Conservation (phyloP, 2,797 vertebrate species). For the Lateolabrax maculatus region DNA sequence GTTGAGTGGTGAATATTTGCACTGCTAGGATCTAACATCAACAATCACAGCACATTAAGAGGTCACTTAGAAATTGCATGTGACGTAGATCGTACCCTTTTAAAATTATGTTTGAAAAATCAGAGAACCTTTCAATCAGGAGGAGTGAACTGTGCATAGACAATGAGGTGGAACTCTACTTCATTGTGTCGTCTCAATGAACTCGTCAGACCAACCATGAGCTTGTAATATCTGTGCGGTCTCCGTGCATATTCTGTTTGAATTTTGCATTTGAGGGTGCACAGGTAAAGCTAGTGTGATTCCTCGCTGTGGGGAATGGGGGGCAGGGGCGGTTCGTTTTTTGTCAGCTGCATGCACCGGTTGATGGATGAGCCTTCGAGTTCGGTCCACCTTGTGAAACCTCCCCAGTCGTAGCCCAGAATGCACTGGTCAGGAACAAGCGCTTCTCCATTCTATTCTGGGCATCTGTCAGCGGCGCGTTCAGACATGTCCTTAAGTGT, state of each 20-base stretch:
- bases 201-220: constrained; percentile 13
- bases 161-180: not conserved
- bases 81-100: constrained; percentile 25
- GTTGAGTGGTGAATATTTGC: not conserved
- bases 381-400: constrained; percentile 58
- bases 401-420: constrained; percentile 54
- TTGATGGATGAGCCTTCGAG: constrained; percentile 78
- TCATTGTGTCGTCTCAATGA: constrained; percentile 19
- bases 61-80: constrained; percentile 10
- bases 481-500: constrained; percentile 57
- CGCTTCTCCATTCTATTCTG: constrained; percentile 60
- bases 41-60: constrained; percentile 11
- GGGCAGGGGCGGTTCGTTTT: constrained; percentile 31
- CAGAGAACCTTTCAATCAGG: not conserved
- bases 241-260: not conserved
- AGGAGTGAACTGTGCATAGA: not conserved
- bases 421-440: constrained; percentile 70
- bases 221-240: not conserved
- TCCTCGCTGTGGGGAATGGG: constrained; percentile 21
- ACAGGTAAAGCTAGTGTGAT: constrained; percentile 7
- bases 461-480: constrained; percentile 60
- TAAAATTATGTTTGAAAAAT: not conserved
- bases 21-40: not conserved
- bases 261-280: not conserved
- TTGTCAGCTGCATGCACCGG: constrained; percentile 27